Evolutionary conservation across 2,113 vertebrate species (phyloP).

Genomic region (Tonatia bakeri): DNA sequence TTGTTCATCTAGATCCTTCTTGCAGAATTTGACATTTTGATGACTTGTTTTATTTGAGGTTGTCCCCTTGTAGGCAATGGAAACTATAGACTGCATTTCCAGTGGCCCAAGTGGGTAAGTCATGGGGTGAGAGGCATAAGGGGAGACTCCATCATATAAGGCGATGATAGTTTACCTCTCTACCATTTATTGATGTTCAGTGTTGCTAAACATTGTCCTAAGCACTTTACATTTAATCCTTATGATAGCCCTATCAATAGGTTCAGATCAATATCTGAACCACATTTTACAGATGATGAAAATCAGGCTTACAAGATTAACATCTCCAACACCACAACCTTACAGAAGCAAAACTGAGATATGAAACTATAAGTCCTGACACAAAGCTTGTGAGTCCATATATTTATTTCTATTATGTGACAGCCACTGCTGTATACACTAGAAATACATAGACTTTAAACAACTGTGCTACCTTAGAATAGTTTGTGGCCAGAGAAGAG

Average conservation of each 20-base stretch:
- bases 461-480: neutral
- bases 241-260: neutral
- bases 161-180: neutral
- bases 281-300: neutral
- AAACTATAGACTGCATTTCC: neutral
- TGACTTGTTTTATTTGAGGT: neutral
- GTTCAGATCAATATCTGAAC: neutral
- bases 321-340: neutral
- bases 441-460: neutral
- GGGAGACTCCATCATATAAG: neutral
- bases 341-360: neutral
- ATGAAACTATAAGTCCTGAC: neutral
- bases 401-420: neutral
- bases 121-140: neutral
- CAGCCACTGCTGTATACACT: neutral
- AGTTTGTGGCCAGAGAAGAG: neutral
- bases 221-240: neutral
- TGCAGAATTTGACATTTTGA: neutral
- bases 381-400: neutral
- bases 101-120: neutral
- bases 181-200: neutral
- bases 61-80: neutral
- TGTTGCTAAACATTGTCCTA: neutral
- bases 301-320: neutral
- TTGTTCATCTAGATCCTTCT: neutral